Base-by-base conservation (phyloP, 2,888 invertebrate genomes). In the Thelaira solivaga region DNA sequence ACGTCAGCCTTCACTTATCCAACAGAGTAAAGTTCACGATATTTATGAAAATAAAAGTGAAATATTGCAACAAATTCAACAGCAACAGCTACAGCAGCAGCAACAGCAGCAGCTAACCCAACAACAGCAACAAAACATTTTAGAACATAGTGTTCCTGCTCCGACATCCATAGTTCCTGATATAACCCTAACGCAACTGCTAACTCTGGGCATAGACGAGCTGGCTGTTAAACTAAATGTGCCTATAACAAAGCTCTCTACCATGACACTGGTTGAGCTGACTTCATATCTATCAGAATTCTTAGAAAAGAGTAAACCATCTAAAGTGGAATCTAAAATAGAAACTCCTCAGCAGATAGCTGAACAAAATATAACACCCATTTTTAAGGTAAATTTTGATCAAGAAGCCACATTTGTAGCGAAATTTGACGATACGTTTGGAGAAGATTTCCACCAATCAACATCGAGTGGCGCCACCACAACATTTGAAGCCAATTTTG, bases 261-360 rank as follows among this genome's bases (percentile, higher is more conserved):
- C 94, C 71, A 94, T 96, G 93, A 96, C 96, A 0, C 90, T 97
- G 74, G 95, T 95, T 20, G 96, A 96, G 88, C 90, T 97, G 41
- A 96, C 96, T 0, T 93, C 93, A 64, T 95, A 95, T 86, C 90
- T 96, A 24, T 92, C 95, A 0, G 91, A 91, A 82, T 90, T 91
- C 73, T 89, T 90, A 61, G 91, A 91, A 81, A 89, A 87, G 64
- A 86, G 87, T 8, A 88, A 89, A 73, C 72, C 83, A 6, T n/a
- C 51, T 20, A 49, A 43, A 20, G 36, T 24, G 20, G 67, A 45
- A 45, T 39, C 41, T 8, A 71, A 61, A 26, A 67, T 83, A 0
- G 83, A 82, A 6, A 73, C 81, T 18, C 76, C 80, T 78, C 45
- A 47, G 3, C 24, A 41, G 2, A 16, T 34, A 3, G 51, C 75